Evolutionary conservation across 2,113 vertebrate species (phyloP).

Genomic region (Tetraodon nigroviridis): DNA sequence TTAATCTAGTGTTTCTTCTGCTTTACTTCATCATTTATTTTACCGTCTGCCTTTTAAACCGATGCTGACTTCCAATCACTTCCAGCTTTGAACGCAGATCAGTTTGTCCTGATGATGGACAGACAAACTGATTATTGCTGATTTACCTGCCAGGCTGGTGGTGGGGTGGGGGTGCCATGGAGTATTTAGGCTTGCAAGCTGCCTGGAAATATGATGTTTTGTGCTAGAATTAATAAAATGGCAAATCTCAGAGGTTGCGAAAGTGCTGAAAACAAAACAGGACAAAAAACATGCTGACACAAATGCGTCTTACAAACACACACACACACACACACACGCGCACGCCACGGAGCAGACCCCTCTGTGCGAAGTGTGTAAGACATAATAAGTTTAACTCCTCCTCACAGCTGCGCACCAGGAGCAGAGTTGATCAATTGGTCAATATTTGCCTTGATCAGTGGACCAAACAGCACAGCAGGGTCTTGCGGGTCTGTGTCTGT

Average conservation of each 20-base stretch:
- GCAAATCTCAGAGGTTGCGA: background rate
- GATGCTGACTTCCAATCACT: conserved; percentile 22
- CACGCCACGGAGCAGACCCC: background rate
- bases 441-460: conserved; percentile 52
- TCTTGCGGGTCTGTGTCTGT: conserved; percentile 3
- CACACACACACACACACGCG: conserved; percentile 6
- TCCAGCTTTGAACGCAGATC: conserved; percentile 45
- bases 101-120: conserved; percentile 36
- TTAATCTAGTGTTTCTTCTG: conserved; percentile 9
- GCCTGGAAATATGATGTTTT: too few relatives aligned
- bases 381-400: conserved; percentile 55
- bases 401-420: conserved; percentile 53
- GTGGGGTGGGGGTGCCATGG: too few relatives aligned
- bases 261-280: conserved; percentile 4
- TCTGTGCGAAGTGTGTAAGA: conserved; percentile 33
- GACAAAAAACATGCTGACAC: conserved; percentile 3
- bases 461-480: conserved; percentile 32
- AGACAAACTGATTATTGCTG: conserved; percentile 7
- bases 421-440: conserved; percentile 57
- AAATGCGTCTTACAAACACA: conserved; percentile 1
- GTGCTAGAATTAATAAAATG: too few relatives aligned
- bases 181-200: too few relatives aligned
- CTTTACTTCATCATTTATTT: conserved; percentile 26
- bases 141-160: conserved; percentile 2
- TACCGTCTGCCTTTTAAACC: background rate